Evolutionary conservation across 2,888 invertebrate genomes (phyloP), one percentile per base, ranked within the genome.

Genomic region (Noctua janthina): DNA sequence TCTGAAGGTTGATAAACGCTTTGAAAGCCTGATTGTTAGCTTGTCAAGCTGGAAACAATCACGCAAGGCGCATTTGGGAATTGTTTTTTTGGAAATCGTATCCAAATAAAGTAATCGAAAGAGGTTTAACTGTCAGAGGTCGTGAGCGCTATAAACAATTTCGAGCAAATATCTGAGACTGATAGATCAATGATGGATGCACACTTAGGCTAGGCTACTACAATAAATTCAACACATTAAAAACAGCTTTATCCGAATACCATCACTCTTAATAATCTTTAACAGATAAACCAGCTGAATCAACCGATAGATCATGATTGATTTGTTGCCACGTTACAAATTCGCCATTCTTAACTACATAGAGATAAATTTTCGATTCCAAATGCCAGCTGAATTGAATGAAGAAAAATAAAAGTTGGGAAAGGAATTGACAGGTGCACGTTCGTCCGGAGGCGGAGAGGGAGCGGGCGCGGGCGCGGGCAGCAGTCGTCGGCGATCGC

Each of bases 341-440:
- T 76, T 79, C 79, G 56, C 79, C 66, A 83, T 81, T 85, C 74
- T 86, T 82, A 78, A 78, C 79, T 81, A 81, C 69, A 59, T 67
- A 68, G 73, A 86, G 76, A 82, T 85, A 87, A 78, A 88, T 88
- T 85, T 88, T 81, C 82, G 79, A 79, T 80, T 85, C 69, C 70
- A 85, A 89, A 86, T 86, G 83, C 79, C 82, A 82, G 78, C 73
- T 81, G 83, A 87, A 87, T 87, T 84, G 84, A 88, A 87, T 89
- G 76, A 86, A 88, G 89, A 91, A 86, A 89, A 91, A 91, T 91
- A 92, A 90, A 92, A 88, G 87, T 88, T 87, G 77, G 85, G 86
- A 89, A 89, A 86, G 87, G 87, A 90, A 91, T 91, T 91, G 93
- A 93, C 93, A 92, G 91, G 91, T 91, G 90, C 90, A 90, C 89